Percentiles rank a stretch among this genome's conserved stretches.
Evolutionary conservation across 2,797 vertebrate genomes (phyloP).

Genomic region (Scleropages formosus): DNA sequence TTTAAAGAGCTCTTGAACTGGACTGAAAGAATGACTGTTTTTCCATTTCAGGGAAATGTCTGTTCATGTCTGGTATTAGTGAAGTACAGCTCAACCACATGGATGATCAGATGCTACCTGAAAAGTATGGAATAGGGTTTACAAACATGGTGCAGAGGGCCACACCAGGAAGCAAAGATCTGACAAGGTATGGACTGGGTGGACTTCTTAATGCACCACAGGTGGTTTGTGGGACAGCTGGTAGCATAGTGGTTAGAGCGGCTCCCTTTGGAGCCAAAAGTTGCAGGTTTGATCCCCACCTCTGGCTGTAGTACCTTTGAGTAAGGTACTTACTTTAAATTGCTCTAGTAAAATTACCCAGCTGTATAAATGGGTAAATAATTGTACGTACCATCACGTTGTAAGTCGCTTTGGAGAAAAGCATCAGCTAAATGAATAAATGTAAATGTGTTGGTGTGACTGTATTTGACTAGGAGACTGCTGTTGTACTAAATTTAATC

Average conservation of each 20-base stretch:
- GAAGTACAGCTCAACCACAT: slow-evolving; percentile 89
- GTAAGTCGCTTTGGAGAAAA: too few species aligned
- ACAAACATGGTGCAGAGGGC: slow-evolving; percentile 97
- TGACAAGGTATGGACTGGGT: slow-evolving; percentile 75
- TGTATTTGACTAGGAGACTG: neutral
- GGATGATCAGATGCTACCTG: slow-evolving; percentile 83
- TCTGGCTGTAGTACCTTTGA: too few species aligned
- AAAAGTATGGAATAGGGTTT: slow-evolving; percentile 94
- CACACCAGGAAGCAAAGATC: slow-evolving; percentile 96
- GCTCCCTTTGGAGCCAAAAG: too few species aligned
- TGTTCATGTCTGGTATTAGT: slow-evolving; percentile 94
- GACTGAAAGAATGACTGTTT: neutral
- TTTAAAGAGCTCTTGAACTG: neutral
- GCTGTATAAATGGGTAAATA: too few species aligned
- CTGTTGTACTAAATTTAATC: neutral
- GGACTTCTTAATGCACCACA: too few species aligned
- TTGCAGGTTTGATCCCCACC: too few species aligned
- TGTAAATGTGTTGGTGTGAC: neutral
- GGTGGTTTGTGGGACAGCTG: too few species aligned
- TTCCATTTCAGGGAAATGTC: slow-evolving; percentile 85
- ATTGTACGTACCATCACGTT: too few species aligned
- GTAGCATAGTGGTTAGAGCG: too few species aligned
- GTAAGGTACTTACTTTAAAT: too few species aligned
- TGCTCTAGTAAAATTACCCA: too few species aligned
- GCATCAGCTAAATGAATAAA: too few species aligned